Evolutionary conservation across 1,140 invertebrate species (phyloP).

Genomic region (Schlechtendalia chinensis): DNA sequence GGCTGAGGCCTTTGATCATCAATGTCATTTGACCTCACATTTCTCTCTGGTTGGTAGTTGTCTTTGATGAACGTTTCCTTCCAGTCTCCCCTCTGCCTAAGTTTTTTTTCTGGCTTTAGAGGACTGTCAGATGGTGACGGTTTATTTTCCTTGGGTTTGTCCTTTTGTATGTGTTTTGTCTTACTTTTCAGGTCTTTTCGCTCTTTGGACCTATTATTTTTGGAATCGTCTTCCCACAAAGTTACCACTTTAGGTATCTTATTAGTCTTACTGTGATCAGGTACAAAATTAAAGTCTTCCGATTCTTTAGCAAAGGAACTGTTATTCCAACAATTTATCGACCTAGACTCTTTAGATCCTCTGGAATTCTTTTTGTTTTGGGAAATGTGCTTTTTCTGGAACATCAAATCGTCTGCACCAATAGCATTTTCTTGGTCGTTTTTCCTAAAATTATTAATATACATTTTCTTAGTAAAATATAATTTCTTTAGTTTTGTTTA

Average conservation of each 20-base stretch:
- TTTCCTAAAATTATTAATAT: conserved; percentile 23
- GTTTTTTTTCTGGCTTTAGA: conserved; percentile 42
- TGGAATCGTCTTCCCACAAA: conserved; percentile 44
- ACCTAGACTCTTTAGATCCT: conserved; percentile 31
- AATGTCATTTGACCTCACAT: conserved; percentile 43
- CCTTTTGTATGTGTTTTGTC: conserved; percentile 41
- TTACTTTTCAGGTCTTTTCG: conserved; percentile 39
- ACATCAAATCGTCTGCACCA: conserved; percentile 22
- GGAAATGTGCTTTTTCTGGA: conserved; percentile 45
- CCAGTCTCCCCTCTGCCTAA: conserved; percentile 42
- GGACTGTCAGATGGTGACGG: conserved; percentile 39
- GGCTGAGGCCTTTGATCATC: conserved; percentile 46
- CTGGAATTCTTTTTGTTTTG: conserved; percentile 47
- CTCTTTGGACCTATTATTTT: conserved; percentile 41
- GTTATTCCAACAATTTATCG: conserved; percentile 45
- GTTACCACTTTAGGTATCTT: conserved; percentile 27
- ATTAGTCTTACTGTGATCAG: conserved; percentile 37
- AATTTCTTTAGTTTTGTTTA: background rate
- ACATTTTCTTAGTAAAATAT: background rate
- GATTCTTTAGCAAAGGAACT: conserved; percentile 45
- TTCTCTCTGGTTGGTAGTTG: conserved; percentile 41
- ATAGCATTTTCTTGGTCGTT: conserved; percentile 41
- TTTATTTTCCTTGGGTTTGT: conserved; percentile 48
- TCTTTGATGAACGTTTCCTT: conserved; percentile 48
- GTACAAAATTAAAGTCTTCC: conserved; percentile 33